A percentile compares a stretch with the other conserved stretches of the same genome.
phyloP scores from a whole-genome alignment of 2,797 vertebrate genomes.

The Pteronotus mesoamericanus region DNA sequence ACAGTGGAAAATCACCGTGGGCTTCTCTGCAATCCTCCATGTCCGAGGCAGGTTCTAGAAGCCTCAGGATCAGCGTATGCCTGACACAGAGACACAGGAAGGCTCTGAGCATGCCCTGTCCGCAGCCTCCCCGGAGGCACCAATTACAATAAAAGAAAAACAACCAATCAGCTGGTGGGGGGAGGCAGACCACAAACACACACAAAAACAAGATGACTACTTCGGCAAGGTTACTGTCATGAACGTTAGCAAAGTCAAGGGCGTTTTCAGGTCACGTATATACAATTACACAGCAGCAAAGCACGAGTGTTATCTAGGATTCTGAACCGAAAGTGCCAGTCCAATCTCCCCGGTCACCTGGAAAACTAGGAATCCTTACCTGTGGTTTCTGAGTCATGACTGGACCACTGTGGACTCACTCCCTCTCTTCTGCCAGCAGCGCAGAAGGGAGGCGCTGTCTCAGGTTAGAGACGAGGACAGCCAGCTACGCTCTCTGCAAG shows the following conservation, averaged over 20 bases:
- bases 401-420: background rate
- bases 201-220: background rate
- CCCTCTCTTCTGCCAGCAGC: background rate
- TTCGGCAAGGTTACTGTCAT: background rate
- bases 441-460: background rate
- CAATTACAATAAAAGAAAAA: background rate
- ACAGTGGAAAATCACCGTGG: background rate
- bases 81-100: background rate
- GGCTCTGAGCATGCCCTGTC: background rate
- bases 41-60: background rate
- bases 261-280: fast-evolving
- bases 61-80: background rate
- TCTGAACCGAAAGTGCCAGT: background rate
- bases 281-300: background rate
- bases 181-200: background rate
- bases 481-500: background rate
- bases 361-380: background rate
- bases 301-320: no score
- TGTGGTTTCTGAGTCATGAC: background rate
- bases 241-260: background rate
- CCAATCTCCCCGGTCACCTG: background rate
- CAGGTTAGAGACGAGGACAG: background rate
- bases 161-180: background rate
- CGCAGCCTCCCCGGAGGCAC: background rate
- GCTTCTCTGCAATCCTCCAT: fast-evolving